Evolutionary conservation across 2,113 vertebrate genomes (phyloP).

Genomic region (Siphamia tubifer): DNA sequence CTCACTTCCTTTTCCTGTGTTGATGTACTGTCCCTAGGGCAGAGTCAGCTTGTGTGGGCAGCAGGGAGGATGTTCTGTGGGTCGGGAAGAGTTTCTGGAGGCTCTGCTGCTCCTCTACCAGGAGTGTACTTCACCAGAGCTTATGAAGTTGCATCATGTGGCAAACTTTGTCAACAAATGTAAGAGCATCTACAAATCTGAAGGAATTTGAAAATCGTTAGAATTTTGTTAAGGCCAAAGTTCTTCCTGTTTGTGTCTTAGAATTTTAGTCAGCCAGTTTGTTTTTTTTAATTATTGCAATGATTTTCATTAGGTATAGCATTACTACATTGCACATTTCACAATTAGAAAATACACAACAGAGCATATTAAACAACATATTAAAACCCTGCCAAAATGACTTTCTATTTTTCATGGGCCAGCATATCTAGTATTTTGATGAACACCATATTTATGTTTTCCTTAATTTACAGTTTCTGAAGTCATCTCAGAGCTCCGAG

Average conservation of each 20-base stretch:
- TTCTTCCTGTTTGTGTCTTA: no score
- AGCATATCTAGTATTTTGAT: background rate
- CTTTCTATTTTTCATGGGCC: background rate
- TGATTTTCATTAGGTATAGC: no score
- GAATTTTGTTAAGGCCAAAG: no score
- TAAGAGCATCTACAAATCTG: conserved; percentile 70
- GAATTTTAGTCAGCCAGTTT: no score
- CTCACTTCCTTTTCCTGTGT: conserved; percentile 13
- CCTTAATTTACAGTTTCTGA: conserved; percentile 90
- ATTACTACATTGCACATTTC: background rate
- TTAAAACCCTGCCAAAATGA: background rate
- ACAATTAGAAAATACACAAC: background rate
- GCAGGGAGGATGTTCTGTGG: conserved; percentile 78
- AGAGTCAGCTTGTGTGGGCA: conserved; percentile 80
- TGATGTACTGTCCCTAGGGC: conserved; percentile 77
- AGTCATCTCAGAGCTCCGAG: conserved; percentile 83
- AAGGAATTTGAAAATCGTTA: no score
- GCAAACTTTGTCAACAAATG: conserved; percentile 93
- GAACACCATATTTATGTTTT: no score
- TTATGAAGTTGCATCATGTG: conserved; percentile 91
- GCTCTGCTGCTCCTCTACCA: conserved; percentile 90
- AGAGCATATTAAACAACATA: no score
- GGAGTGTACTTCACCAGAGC: conserved; percentile 88
- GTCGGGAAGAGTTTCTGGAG: conserved; percentile 91
- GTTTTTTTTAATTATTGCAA: no score